These are phyloP conservation scores for Ectemnius lituratus DNA, from an alignment of 2,888 invertebrate species.

Conservation along the genomic window DNA sequence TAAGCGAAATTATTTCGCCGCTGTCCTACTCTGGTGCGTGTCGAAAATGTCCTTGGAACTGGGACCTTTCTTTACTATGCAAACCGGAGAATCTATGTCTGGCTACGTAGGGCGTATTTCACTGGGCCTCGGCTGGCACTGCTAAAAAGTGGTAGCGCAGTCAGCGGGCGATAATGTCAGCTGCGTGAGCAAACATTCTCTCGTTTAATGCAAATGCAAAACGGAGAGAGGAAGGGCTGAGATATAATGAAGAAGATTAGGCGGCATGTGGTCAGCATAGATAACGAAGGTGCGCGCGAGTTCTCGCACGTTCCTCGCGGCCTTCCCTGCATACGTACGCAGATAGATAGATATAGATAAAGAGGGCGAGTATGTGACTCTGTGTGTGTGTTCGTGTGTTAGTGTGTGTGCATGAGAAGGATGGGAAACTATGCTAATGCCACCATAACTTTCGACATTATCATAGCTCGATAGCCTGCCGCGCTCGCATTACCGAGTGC, in stretches of 20 bases:
- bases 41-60: too few relatives aligned
- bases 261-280: constrained; percentile 74
- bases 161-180: constrained; percentile 7
- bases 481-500: constrained; percentile 31
- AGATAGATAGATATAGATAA: not conserved
- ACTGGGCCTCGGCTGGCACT: too few relatives aligned
- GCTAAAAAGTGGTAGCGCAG: too few relatives aligned
- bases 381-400: not conserved
- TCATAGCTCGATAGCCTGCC: constrained; percentile 59
- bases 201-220: constrained; percentile 73
- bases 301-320: constrained; percentile 15
- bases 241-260: constrained; percentile 75
- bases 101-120: too few relatives aligned
- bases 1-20: too few relatives aligned
- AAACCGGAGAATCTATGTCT: too few relatives aligned
- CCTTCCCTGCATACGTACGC: not conserved
- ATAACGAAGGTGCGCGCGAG: constrained; percentile 65
- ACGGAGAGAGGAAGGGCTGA: constrained; percentile 29
- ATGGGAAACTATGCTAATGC: constrained; percentile 59
- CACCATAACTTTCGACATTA: constrained; percentile 67
- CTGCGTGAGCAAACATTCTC: constrained; percentile 71
- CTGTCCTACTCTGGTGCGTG: too few relatives aligned
- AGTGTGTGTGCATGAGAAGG: not conserved
- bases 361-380: not conserved
- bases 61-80: too few relatives aligned